Evolutionary conservation across 2,797 vertebrate species (phyloP).

Genomic region (Sebastes aleutianus): DNA sequence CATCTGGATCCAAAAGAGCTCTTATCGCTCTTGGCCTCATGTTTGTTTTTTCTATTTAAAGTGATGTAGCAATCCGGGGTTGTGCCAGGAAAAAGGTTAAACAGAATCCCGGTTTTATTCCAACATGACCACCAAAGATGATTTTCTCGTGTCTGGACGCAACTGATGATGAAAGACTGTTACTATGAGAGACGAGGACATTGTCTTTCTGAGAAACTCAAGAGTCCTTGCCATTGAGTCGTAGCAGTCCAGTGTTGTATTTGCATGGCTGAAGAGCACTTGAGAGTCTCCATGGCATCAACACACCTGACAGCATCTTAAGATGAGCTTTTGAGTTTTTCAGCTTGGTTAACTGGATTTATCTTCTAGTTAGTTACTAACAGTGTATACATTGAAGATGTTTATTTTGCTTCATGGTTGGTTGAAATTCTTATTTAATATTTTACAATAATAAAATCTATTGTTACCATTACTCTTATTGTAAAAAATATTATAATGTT

Average conservation of each 20-base stretch:
- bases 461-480: background rate
- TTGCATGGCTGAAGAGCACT: constrained; percentile 35
- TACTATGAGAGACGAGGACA: background rate
- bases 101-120: background rate
- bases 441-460: background rate
- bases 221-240: constrained; percentile 34
- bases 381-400: background rate
- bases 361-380: background rate
- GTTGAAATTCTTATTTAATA: background rate
- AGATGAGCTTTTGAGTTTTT: background rate
- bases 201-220: constrained; percentile 3
- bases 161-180: background rate
- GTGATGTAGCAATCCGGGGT: background rate
- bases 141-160: background rate
- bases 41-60: constrained; percentile 4
- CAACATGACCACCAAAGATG: too few relatives aligned
- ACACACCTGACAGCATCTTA: constrained; percentile 4
- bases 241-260: constrained; percentile 11
- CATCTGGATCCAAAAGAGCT: constrained; percentile 28
- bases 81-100: background rate
- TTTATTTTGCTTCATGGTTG: background rate
- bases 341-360: background rate
- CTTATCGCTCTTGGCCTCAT: background rate
- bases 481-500: too few relatives aligned
- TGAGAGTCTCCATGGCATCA: background rate